Conservation (phyloP, 2,113 vertebrate genomes). For the Isichthys henryi region DNA sequence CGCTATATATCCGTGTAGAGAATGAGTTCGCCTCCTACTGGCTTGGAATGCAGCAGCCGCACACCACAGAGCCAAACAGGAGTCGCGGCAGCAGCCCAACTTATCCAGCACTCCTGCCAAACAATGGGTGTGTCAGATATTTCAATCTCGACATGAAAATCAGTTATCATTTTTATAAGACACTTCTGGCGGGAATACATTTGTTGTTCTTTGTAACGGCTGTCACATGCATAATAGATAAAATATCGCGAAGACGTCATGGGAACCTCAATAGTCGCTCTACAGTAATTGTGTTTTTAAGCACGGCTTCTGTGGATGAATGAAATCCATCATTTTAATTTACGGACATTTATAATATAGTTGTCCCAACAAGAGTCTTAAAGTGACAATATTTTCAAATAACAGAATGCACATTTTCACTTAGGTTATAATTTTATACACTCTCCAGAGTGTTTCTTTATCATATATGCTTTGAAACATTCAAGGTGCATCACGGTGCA, state of each 20-base stretch:
- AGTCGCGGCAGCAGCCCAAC: not conserved
- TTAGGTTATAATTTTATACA: not conserved
- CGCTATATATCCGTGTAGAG: not conserved
- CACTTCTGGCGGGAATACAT: not conserved
- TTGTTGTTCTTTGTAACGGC: not conserved
- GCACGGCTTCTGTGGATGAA: not conserved
- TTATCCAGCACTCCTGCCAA: not conserved
- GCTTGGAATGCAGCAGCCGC: not conserved
- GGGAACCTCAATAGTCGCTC: not conserved
- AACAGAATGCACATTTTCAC: not conserved
- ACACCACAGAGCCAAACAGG: not conserved
- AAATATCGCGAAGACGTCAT: not conserved
- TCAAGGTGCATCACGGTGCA: not conserved
- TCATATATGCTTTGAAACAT: not conserved
- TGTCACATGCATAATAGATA: not conserved
- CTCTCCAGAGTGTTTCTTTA: not conserved
- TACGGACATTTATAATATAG: not conserved
- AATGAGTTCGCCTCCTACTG: not conserved
- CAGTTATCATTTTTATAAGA: not conserved
- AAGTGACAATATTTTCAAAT: not conserved
- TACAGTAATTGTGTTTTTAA: not conserved
- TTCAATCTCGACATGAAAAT: not conserved
- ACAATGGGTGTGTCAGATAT: not conserved
- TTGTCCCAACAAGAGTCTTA: not conserved
- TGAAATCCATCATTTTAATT: not conserved